These are phyloP conservation scores for Empis stercorea DNA, from an alignment of 2,888 invertebrate species.

Conservation along the genomic window DNA sequence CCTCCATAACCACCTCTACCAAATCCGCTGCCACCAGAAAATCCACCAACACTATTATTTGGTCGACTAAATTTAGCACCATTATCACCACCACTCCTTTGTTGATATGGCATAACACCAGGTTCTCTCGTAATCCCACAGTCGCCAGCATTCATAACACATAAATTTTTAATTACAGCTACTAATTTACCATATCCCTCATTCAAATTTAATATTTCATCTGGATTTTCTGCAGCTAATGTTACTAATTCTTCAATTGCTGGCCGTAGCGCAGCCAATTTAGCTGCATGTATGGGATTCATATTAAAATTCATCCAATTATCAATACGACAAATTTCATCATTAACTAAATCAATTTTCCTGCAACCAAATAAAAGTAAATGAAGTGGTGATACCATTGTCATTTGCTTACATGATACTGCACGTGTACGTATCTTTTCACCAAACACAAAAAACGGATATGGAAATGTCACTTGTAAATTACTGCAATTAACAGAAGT, in stretches of 20 bases:
- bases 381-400: conserved; percentile 91
- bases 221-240: conserved; percentile 66
- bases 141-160: conserved; percentile 65
- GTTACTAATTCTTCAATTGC: conserved; percentile 77
- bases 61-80: conserved; percentile 1
- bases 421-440: conserved; percentile 95
- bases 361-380: conserved; percentile 84
- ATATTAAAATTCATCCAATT: conserved; percentile 90
- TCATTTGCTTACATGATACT: conserved; percentile 91
- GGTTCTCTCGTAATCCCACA: conserved; percentile 47
- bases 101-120: conserved; percentile 26
- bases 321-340: conserved; percentile 68
- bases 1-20: conserved; percentile 14
- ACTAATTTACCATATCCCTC: conserved; percentile 41
- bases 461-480: conserved; percentile 70
- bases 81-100: conserved; percentile 20
- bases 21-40: conserved; percentile 14
- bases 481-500: conserved; percentile 91
- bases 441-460: conserved; percentile 94
- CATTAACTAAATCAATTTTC: conserved; percentile 46
- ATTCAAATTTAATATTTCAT: conserved; percentile 47
- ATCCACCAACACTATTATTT: conserved; percentile 16
- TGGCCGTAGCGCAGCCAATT: conserved; percentile 75
- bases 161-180: conserved; percentile 57
- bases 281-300: conserved; percentile 62